Percentiles rank a stretch among this genome's conserved stretches.
phyloP scores from a whole-genome alignment of 2,888 invertebrate species.

The Orthosia incerta region DNA sequence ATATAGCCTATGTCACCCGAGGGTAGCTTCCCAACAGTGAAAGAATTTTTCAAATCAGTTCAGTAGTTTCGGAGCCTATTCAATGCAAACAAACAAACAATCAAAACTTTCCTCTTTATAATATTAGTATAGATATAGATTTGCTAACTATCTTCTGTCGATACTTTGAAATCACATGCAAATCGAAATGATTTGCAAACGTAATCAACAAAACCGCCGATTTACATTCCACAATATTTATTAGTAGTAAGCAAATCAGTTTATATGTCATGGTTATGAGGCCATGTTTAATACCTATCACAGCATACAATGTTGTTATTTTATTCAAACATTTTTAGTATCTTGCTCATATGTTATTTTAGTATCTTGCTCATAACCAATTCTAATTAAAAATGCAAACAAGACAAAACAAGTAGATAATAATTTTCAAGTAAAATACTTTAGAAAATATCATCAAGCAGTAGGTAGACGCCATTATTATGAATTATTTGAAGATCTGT shows the following conservation, averaged over 20 bases:
- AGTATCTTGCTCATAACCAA: no score
- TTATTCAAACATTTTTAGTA: conserved; percentile 12
- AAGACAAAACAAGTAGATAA: conserved; percentile 5
- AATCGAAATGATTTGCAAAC: conserved; percentile 32
- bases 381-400: no score
- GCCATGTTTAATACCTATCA: conserved; percentile 19
- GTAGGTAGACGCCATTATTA: not conserved
- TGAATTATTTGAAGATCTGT: conserved; percentile 19
- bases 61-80: no score
- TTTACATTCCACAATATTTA: conserved; percentile 30
- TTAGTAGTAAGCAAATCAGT: conserved; percentile 38
- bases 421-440: conserved; percentile 2
- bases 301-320: conserved; percentile 14
- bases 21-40: no score
- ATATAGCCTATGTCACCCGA: no score
- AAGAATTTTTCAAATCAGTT: no score
- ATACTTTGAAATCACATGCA: conserved; percentile 2
- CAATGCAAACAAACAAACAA: no score
- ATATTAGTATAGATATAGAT: no score
- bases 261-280: conserved; percentile 43
- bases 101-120: no score
- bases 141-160: not conserved
- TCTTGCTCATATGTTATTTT: no score
- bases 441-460: conserved; percentile 6
- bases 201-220: conserved; percentile 8